Evolutionary conservation across 2,888 invertebrate genomes (phyloP), one percentile per base, ranked within the genome.

Genomic region (Rosalia funebris): DNA sequence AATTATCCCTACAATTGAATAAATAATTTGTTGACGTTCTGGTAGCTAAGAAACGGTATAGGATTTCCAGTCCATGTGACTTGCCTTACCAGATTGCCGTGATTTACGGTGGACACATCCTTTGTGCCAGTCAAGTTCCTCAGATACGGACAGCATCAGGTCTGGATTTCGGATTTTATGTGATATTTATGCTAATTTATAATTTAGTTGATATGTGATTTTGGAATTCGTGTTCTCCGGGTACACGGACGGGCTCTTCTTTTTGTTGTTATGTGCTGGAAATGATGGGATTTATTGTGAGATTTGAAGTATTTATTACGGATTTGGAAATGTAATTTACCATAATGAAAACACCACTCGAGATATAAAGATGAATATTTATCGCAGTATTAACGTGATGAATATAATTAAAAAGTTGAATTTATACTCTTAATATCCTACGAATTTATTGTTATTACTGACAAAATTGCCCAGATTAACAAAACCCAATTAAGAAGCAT

Each of bases 181-280:
- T 78, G 80, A 78, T 81, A 79, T 81, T 81, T 81, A 81, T 81
- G 81, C 78, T 79, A 80, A 81, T 81, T 75, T 71, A 70, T 76
- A 78, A 78, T 79, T 78, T 77, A 59, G 58, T 55, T 53, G 53
- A 53, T 53, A 74, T 74, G 74, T 74, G 74, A 74, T 71, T 74
- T 70, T 70, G 71, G 74, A 72, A 74, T 74, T 62, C 63, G 72
- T 71, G 65, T 69, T 70, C 65, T 20, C 32, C 53, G 42, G 42
- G 25, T 31, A 25, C 25, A 3, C 32, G 25, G 32, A 25, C 14
- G 63, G 63, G 60, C 46, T 54, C 57, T 44, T 65, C 63, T 69
- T 66, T 60, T 65, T 68, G 62, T 65, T 72, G 64, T 63, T 60
- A 55, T 63, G 65, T 63, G 64, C 62, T 63, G 67, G 71, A 73